A percentile compares a stretch with the other conserved stretches of the same genome.
Conservation (phyloP, 2,888 invertebrate species). For the Scrobipalpa atriplicella region DNA sequence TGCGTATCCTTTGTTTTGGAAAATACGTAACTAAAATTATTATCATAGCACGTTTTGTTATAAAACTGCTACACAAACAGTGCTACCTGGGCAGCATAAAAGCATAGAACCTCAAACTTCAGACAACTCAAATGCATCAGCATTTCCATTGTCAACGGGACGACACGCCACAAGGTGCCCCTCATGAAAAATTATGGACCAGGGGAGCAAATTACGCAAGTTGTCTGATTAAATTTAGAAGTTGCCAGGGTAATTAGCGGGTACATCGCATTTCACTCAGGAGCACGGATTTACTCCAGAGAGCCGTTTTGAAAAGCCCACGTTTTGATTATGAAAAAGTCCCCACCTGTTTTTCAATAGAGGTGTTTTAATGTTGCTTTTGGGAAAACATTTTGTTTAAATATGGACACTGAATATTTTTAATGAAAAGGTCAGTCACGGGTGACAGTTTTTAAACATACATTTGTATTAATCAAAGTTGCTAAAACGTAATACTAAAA, state of each 20-base stretch:
- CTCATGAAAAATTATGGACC: constrained; percentile 77
- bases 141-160: constrained; percentile 21
- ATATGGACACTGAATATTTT: constrained; percentile 13
- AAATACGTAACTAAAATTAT: neutral
- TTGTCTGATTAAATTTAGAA: constrained; percentile 82
- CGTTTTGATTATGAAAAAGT: constrained; percentile 42
- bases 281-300: constrained; percentile 45
- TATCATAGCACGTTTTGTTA: neutral
- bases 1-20: too few species aligned
- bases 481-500: neutral
- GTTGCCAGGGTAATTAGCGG: constrained; percentile 74
- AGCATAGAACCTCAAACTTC: constrained; percentile 3
- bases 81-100: constrained; percentile 11
- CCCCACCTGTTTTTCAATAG: constrained; percentile 33
- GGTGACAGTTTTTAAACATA: neutral
- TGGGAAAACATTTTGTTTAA: constrained; percentile 23
- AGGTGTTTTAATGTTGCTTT: constrained; percentile 23
- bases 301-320: constrained; percentile 35
- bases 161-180: constrained; percentile 36
- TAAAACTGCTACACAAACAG: neutral
- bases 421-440: neutral
- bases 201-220: constrained; percentile 69
- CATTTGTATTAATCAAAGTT: too few species aligned
- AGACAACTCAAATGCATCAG: constrained; percentile 21
- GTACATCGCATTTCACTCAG: constrained; percentile 81